Conservation (phyloP, 2,797 vertebrate genomes). For the Tinamus major region DNA sequence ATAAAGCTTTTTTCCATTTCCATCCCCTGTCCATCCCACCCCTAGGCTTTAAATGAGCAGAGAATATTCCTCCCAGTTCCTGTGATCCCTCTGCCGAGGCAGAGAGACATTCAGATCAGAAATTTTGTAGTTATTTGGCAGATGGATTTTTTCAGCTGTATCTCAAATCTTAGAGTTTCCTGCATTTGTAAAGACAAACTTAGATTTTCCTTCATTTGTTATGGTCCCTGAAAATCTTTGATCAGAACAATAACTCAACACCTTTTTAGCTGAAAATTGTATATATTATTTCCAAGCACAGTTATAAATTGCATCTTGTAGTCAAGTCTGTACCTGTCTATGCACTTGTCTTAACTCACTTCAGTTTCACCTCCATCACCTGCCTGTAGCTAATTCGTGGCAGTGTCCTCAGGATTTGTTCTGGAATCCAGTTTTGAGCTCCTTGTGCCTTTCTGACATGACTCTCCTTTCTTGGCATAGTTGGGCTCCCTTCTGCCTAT, state of each 20-base stretch:
- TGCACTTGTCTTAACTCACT: neutral
- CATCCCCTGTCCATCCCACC: neutral
- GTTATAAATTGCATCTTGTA: neutral
- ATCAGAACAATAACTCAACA: neutral
- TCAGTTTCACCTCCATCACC: neutral
- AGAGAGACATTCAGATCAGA: neutral
- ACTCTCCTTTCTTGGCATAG: neutral
- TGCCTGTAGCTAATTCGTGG: neutral
- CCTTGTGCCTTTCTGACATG: neutral
- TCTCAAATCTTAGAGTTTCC: neutral
- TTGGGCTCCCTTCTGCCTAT: neutral
- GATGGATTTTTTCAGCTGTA: neutral
- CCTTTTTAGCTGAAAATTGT: neutral
- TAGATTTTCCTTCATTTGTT: neutral
- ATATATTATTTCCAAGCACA: accelerated
- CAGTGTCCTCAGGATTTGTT: neutral
- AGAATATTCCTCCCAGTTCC: neutral
- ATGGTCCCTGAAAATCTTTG: neutral
- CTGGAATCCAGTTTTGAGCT: neutral
- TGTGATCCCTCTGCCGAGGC: neutral
- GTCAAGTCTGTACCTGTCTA: neutral
- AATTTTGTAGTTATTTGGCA: neutral
- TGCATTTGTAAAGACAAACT: neutral
- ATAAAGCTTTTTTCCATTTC: neutral
- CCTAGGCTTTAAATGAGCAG: neutral